Conservation (phyloP, 1,140 invertebrate species). For the Pygmarrhopalites habei region DNA sequence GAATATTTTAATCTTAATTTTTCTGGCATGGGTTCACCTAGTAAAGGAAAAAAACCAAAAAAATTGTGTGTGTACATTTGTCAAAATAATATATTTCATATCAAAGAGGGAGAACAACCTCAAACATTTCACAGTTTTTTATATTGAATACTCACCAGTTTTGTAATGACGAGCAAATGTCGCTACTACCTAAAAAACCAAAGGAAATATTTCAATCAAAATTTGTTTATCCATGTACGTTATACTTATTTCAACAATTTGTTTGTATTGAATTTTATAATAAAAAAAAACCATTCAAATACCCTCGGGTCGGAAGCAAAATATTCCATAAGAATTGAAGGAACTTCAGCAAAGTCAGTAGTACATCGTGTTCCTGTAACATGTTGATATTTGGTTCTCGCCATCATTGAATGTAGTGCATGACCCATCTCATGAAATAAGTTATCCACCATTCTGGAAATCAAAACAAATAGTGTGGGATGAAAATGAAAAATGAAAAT, state of each 20-base stretch:
- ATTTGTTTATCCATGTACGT: too few relatives aligned
- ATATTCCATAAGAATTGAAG: conserved; percentile 96
- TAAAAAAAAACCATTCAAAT: conserved; percentile 28
- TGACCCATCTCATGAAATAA: conserved; percentile 99
- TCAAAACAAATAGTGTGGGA: too few relatives aligned
- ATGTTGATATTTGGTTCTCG: conserved; percentile 89
- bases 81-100: too few relatives aligned
- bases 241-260: too few relatives aligned
- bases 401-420: conserved; percentile 98
- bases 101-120: too few relatives aligned
- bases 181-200: conserved; percentile 59
- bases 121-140: too few relatives aligned
- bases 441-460: conserved; percentile 70
- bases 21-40: conserved; percentile 69
- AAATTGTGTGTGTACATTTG: too few relatives aligned
- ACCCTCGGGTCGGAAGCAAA: conserved; percentile 86
- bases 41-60: too few relatives aligned
- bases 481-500: too few relatives aligned
- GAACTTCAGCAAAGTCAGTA: conserved; percentile 97
- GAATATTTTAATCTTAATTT: conserved; percentile 68
- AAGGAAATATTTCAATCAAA: too few relatives aligned
- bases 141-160: too few relatives aligned
- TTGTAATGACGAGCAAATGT: conserved; percentile 86
- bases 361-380: conserved; percentile 93
- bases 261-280: too few relatives aligned